Percentiles rank a stretch among this genome's conserved stretches.
These are phyloP conservation scores for Cheilinus undulatus DNA, from an alignment of 2,113 vertebrate species.

Conservation along the genomic window DNA sequence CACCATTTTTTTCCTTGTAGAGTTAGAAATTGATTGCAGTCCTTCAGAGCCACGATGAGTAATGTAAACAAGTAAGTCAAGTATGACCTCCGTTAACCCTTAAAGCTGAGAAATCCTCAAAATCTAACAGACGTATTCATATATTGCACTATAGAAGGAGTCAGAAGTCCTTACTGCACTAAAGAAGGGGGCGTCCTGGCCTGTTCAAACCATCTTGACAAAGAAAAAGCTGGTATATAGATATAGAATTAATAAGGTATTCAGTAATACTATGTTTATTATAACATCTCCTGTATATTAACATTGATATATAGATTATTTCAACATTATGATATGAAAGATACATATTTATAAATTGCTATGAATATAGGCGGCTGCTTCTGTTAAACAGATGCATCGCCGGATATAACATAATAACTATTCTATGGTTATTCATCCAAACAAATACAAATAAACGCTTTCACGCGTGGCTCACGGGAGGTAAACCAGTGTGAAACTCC, in stretches of 20 bases:
- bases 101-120: conserved; percentile 31
- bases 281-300: conserved; percentile 77
- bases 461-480: conserved; percentile 45
- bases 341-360: conserved; percentile 81
- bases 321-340: conserved; percentile 81
- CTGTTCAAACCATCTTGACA: conserved; percentile 81
- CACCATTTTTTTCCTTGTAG: conserved; percentile 28
- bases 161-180: conserved; percentile 58
- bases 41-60: conserved; percentile 34
- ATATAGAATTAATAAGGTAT: conserved; percentile 83
- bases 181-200: conserved; percentile 66
- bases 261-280: conserved; percentile 82
- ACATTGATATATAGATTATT: conserved; percentile 80
- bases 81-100: conserved; percentile 51
- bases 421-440: conserved; percentile 73
- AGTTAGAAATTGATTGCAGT: conserved; percentile 29
- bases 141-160: conserved; percentile 70
- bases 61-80: conserved; percentile 63
- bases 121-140: conserved; percentile 42
- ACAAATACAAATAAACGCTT: conserved; percentile 74
- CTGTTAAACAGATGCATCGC: conserved; percentile 56
- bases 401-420: conserved; percentile 80
- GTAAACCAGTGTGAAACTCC: conserved; percentile 63
- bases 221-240: conserved; percentile 77
- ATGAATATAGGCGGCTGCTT: conserved; percentile 74